Conservation (phyloP, 2,888 invertebrate species). For the Sinopyrophorus schimmeli region DNA sequence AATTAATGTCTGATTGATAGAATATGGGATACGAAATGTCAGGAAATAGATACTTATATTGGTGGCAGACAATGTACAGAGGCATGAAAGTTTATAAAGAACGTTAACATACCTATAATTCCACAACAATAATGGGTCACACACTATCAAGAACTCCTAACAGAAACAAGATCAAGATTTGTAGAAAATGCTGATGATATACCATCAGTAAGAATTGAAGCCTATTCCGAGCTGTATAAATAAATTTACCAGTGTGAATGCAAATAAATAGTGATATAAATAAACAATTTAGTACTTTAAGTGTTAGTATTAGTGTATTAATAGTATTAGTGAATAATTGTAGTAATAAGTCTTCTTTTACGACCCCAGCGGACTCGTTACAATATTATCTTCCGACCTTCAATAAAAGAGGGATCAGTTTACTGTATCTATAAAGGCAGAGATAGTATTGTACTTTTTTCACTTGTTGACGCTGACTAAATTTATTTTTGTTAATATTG, state of each 20-base stretch:
- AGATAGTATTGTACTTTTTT: background rate
- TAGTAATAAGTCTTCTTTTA: too few species aligned
- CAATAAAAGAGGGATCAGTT: background rate
- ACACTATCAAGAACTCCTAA: background rate
- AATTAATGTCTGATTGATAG: too few species aligned
- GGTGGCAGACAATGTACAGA: conserved; percentile 1
- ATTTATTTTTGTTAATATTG: background rate
- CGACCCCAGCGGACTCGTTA: too few species aligned
- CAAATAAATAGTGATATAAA: too few species aligned
- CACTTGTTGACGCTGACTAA: conserved; percentile 5
- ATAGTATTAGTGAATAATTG: too few species aligned
- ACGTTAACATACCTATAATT: conserved; percentile 3
- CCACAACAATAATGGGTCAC: conserved; percentile 1
- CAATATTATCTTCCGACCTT: conserved; percentile 1
- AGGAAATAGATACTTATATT: conserved; percentile 1
- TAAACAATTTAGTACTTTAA: too few species aligned
- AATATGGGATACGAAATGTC: conserved; percentile 1
- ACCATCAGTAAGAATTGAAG: too few species aligned
- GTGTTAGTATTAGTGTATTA: too few species aligned
- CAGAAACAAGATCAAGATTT: conserved; percentile 1
- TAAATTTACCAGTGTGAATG: too few species aligned
- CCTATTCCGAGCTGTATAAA: too few species aligned
- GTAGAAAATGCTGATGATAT: background rate
- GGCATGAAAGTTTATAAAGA: conserved; percentile 1
- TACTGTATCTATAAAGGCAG: background rate